Percentiles rank a stretch among this genome's conserved stretches.
Evolutionary conservation across 2,797 vertebrate genomes (phyloP).

Genomic region (Delichon dasypus): DNA sequence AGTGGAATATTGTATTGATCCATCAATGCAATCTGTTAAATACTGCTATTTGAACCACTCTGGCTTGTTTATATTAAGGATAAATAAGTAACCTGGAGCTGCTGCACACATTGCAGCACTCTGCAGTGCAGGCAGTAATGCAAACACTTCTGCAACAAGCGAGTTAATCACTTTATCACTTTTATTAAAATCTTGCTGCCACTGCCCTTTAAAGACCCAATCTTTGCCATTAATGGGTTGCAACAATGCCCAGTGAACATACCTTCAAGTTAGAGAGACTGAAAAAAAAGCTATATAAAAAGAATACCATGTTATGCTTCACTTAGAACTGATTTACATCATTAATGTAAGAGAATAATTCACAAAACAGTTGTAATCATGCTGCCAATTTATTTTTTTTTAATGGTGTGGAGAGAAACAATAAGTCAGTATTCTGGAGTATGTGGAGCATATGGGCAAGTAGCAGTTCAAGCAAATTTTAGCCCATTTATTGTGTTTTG

Average conservation of each 20-base stretch:
- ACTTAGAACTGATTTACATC: background rate
- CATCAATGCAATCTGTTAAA: background rate
- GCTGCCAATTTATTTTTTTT: background rate
- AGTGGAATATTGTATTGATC: background rate
- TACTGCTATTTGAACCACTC: background rate
- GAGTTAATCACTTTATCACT: background rate
- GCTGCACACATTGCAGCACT: background rate
- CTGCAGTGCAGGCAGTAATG: background rate
- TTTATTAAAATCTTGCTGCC: conserved; percentile 3
- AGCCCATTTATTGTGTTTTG: background rate
- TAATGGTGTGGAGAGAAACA: background rate
- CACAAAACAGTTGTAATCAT: background rate
- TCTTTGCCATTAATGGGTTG: background rate
- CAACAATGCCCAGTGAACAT: background rate
- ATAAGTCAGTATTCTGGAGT: background rate
- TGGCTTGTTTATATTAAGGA: background rate
- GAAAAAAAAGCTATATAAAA: background rate
- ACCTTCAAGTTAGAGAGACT: background rate
- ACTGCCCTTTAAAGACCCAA: background rate
- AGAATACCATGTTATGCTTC: background rate
- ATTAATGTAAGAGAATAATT: background rate
- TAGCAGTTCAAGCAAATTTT: background rate
- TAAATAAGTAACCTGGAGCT: conserved; percentile 6
- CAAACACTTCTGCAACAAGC: background rate
- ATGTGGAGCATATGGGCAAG: background rate